These are phyloP conservation scores for Psittacula cyanocephala DNA, from an alignment of 2,113 vertebrate genomes.

Conservation along the genomic window DNA sequence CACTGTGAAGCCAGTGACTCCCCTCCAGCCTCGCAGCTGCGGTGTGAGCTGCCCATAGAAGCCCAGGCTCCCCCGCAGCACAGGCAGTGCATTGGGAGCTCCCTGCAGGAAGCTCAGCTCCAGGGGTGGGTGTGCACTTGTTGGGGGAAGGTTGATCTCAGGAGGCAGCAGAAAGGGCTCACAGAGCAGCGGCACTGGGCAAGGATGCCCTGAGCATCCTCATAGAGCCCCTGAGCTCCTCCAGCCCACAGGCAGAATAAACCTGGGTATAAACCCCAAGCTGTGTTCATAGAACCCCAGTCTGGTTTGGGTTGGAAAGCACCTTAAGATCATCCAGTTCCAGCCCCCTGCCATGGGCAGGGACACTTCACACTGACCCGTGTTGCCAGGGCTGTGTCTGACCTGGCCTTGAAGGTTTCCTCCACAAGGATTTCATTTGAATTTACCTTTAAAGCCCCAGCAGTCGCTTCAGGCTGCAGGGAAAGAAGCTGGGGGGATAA, in stretches of 20 bases:
- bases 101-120: neutral
- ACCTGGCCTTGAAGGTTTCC: neutral
- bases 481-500: rapidly evolving
- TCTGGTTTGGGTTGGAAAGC: neutral
- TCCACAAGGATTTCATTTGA: neutral
- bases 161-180: neutral
- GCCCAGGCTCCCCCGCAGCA: neutral
- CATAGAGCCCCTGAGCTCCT: neutral
- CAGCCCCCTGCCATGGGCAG: neutral
- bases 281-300: neutral
- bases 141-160: neutral
- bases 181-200: neutral
- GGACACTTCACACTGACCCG: neutral
- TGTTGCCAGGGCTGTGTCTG: neutral
- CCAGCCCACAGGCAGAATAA: neutral
- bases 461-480: neutral
- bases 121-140: rapidly evolving
- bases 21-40: neutral
- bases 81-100: rapidly evolving
- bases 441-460: neutral
- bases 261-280: rapidly evolving
- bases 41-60: neutral
- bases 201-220: neutral
- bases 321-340: neutral
- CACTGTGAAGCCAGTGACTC: rapidly evolving